Base-by-base conservation (phyloP, 1,140 invertebrate species). In the Triops cancriformis region DNA sequence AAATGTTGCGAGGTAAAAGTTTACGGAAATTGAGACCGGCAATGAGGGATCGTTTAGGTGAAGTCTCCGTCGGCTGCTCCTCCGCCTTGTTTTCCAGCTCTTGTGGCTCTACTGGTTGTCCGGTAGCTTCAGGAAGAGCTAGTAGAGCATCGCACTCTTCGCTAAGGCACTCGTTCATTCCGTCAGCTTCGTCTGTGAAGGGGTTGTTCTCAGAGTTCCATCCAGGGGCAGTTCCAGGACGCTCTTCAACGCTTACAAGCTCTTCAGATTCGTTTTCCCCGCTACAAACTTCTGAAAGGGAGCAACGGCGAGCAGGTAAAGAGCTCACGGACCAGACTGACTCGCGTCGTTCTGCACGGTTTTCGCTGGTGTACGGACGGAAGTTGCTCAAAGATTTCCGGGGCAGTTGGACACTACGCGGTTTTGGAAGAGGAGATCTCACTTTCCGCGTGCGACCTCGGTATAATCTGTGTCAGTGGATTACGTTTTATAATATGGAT, bases 1-100 rank as follows among this genome's bases (percentile, higher is more conserved):
- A 64, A 64, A 64, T 64, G 51, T 64, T 64, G 18, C 51, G 51
- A 64, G 51, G 51, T 18, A 64, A n/a, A 64, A 64, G 51, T 64
- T 64, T 64, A 18, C 51, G 51, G 51, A 64, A 64, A 14, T 64
- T 64, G 5, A 64, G 51, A 64, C 51, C 51, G 51, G n/a, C 51
- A 23, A 64, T 64, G 51, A 64, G 18, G 51, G 23, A 64, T 64
- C 51, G 51, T 64, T 64, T 64, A 9, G 51, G 51, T 23, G 51
- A 64, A 64, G 51, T 64, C 18, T 64, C 51, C 6, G 51, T 18
- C 14, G 23, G 18, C 23, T 64, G 51, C 23, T 64, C 51, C 18
- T 64, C 51, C 18, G 6, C 51, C 51, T 64, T 45, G 1, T 45
- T 64, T 18, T 4, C 11, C 5, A 64, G 51, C n/a, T 64, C 51